phyloP scores from a whole-genome alignment of 2,797 vertebrate genomes.

The Megalops cyprinoides region DNA sequence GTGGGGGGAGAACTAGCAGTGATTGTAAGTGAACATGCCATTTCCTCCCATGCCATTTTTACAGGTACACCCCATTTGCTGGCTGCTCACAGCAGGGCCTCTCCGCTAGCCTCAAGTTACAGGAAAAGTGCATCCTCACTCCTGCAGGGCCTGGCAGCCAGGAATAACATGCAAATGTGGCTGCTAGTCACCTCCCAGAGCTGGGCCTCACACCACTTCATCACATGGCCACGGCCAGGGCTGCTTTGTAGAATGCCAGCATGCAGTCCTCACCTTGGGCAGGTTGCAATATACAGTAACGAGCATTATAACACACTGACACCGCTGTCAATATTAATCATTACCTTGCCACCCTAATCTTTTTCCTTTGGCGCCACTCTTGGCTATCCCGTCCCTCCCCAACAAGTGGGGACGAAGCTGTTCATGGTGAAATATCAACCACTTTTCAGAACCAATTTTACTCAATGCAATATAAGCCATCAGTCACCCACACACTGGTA shows the following conservation, averaged over 20 bases:
- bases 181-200: constrained; percentile 63
- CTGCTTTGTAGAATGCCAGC: neutral
- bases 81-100: constrained; percentile 8
- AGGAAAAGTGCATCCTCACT: constrained; percentile 63
- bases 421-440: constrained; percentile 10
- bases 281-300: neutral
- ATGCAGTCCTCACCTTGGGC: too few species aligned
- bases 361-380: neutral
- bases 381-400: neutral
- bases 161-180: constrained; percentile 55
- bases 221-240: constrained; percentile 36
- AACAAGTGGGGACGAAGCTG: constrained; percentile 16
- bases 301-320: constrained; percentile 14
- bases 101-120: constrained; percentile 66
- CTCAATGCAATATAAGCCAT: constrained; percentile 17
- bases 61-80: constrained; percentile 49
- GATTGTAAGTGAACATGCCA: constrained; percentile 68
- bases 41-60: constrained; percentile 63
- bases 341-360: neutral
- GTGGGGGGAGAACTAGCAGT: constrained; percentile 60
- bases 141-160: constrained; percentile 49
- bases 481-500: constrained; percentile 23
- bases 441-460: neutral
- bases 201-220: constrained; percentile 49
- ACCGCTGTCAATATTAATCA: constrained; percentile 9